Conservation (phyloP, 2,888 invertebrate genomes). For the Noctua comes region DNA sequence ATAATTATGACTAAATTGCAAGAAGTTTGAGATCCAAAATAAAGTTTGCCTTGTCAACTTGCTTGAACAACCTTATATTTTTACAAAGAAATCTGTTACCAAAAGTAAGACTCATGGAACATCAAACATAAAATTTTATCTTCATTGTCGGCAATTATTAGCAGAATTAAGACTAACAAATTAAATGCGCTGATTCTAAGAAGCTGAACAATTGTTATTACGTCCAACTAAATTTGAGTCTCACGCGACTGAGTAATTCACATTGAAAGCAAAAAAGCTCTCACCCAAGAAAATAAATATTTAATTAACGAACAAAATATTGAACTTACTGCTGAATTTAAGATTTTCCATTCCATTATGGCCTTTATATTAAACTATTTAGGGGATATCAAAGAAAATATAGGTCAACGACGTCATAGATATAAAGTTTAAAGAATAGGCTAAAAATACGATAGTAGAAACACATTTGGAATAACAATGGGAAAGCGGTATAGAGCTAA, state of each 20-base stretch:
- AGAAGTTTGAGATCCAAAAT: constrained; percentile 34
- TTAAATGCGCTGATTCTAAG: constrained; percentile 62
- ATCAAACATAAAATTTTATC: constrained; percentile 58
- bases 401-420: constrained; percentile 78
- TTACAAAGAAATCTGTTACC: constrained; percentile 43
- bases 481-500: constrained; percentile 69
- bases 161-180: constrained; percentile 59
- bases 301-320: neutral
- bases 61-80: constrained; percentile 33
- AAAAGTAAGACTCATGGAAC: constrained; percentile 49
- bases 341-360: constrained; percentile 13
- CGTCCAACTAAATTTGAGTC: constrained; percentile 41
- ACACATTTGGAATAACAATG: constrained; percentile 82
- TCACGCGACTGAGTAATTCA: constrained; percentile 55
- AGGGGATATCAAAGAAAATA: constrained; percentile 67
- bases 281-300: neutral
- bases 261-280: constrained; percentile 32
- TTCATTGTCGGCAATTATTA: constrained; percentile 56
- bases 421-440: constrained; percentile 74
- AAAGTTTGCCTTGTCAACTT: constrained; percentile 31
- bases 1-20: constrained; percentile 30
- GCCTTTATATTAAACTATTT: constrained; percentile 34
- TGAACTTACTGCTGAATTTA: neutral
- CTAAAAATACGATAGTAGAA: constrained; percentile 75
- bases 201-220: constrained; percentile 48